phyloP scores from a whole-genome alignment of 1,140 invertebrate species.

The Ips nitidus region DNA sequence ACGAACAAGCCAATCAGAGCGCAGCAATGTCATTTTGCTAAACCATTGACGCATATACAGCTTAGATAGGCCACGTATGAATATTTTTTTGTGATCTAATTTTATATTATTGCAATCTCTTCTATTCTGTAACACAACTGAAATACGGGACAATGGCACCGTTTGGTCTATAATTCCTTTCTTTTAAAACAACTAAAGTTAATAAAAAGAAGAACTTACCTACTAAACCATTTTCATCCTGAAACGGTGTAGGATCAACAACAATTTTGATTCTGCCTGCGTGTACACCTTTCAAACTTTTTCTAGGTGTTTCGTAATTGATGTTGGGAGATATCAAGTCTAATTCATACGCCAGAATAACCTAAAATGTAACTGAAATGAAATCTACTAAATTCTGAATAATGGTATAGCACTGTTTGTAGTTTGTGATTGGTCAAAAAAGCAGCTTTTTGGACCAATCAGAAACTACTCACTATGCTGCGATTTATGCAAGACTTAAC shows the following conservation, averaged over 20 bases:
- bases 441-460: no score
- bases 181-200: neutral
- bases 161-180: neutral
- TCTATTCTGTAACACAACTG: no score
- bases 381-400: conserved; percentile 35
- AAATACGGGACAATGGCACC: no score
- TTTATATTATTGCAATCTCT: no score
- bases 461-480: no score
- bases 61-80: no score
- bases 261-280: conserved; percentile 73
- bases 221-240: conserved; percentile 60
- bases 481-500: neutral
- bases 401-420: neutral
- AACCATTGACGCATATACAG: no score
- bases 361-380: conserved; percentile 53
- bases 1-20: no score
- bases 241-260: conserved; percentile 62
- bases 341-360: conserved; percentile 69
- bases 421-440: no score
- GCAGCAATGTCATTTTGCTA: no score
- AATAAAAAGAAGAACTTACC: conserved; percentile 30
- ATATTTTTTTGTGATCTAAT: no score
- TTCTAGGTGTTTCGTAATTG: conserved; percentile 71
- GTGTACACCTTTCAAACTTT: conserved; percentile 69
- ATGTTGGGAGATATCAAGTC: conserved; percentile 78